phyloP scores from a whole-genome alignment of 2,113 vertebrate genomes.

The Pelobates fuscus region DNA sequence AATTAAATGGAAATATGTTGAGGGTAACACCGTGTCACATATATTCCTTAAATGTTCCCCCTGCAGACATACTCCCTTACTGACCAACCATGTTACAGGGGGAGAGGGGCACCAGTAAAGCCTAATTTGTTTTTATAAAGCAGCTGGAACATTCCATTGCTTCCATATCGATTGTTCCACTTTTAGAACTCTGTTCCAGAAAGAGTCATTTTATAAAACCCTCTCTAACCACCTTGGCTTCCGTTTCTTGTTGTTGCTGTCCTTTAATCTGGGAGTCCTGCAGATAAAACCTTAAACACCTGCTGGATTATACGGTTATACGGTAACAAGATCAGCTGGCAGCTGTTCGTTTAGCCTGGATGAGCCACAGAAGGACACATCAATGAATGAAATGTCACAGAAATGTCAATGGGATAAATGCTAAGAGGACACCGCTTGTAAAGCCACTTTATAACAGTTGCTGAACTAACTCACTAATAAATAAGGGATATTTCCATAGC shows the following conservation, averaged over 20 bases:
- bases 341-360: constrained; percentile 3
- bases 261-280: not conserved
- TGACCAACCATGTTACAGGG: no score
- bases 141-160: not conserved
- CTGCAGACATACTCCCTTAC: no score
- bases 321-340: not conserved
- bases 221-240: no score
- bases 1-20: no score
- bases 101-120: no score
- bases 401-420: constrained; percentile 31
- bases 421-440: constrained; percentile 5
- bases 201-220: no score
- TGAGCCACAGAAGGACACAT: not conserved
- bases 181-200: no score
- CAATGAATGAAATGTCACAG: constrained; percentile 26
- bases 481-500: constrained; percentile 13
- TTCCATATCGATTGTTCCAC: not conserved
- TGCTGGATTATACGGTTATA: not conserved
- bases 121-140: no score
- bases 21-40: no score
- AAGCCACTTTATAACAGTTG: constrained; percentile 22
- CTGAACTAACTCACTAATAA: constrained; percentile 40
- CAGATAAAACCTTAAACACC: constrained; percentile 1
- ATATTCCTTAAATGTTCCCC: no score
- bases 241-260: no score